These are phyloP conservation scores for Pyrocephalus nanus DNA, from an alignment of 2,797 vertebrate genomes.

Conservation along the genomic window DNA sequence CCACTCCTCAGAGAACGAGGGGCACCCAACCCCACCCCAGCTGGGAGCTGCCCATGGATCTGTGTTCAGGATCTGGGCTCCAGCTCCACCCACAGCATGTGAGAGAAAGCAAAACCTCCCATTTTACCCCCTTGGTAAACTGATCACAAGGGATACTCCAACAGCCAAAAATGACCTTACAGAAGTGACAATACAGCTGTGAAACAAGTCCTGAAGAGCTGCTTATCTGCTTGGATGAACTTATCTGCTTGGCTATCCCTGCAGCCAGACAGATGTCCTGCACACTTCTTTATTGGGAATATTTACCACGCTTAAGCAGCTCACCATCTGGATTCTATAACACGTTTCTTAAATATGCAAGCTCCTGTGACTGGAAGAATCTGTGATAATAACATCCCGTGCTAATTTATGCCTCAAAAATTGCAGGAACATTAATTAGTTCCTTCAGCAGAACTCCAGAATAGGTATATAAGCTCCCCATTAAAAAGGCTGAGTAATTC, in stretches of 20 bases:
- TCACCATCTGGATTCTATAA: constrained; percentile 13
- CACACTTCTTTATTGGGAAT: constrained; percentile 1
- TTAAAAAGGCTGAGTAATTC: not conserved
- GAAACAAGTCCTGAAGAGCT: not conserved
- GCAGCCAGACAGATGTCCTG: constrained; percentile 28
- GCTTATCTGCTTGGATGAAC: not conserved
- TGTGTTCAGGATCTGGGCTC: not conserved
- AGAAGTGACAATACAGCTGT: not conserved
- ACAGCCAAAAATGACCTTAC: not conserved
- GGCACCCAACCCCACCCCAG: not conserved
- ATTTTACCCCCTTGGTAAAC: not conserved
- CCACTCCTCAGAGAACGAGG: not conserved
- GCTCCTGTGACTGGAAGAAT: constrained; percentile 24
- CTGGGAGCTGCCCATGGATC: not conserved
- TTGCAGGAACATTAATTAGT: not conserved
- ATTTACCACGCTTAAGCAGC: constrained; percentile 15
- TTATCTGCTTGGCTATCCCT: not conserved
- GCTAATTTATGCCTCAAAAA: constrained; percentile 25
- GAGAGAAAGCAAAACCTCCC: not conserved
- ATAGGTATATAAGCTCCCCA: not conserved
- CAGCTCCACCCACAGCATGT: not conserved
- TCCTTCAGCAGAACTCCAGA: not conserved
- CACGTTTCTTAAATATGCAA: not conserved
- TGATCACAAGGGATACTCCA: not conserved
- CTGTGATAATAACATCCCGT: not conserved